Conservation (phyloP, 2,797 vertebrate genomes). For the Spatula clypeata region DNA sequence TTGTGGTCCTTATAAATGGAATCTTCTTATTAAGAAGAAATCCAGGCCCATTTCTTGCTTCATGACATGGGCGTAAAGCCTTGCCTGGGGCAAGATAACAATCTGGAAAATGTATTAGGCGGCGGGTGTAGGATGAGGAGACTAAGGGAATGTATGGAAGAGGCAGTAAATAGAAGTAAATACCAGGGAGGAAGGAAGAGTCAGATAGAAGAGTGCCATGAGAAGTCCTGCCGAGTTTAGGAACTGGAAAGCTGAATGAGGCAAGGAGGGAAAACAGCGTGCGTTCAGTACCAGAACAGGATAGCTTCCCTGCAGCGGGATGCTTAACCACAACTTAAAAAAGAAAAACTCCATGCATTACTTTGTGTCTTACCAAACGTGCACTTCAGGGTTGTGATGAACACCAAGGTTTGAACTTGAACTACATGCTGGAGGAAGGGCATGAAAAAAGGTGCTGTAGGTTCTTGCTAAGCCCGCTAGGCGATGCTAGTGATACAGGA, state of each 20-base stretch:
- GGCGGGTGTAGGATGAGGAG: neutral
- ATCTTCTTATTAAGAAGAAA: conserved; percentile 10
- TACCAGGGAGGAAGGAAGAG: neutral
- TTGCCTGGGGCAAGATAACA: conserved; percentile 3
- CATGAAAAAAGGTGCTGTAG: neutral
- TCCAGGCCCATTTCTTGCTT: conserved; percentile 30
- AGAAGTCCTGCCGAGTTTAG: neutral
- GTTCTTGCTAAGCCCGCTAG: neutral
- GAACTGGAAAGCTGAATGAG: neutral
- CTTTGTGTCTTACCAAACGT: neutral
- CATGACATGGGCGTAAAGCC: neutral
- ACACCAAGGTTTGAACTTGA: neutral
- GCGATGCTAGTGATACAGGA: neutral
- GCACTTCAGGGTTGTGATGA: neutral
- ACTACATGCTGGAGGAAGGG: neutral
- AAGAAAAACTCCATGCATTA: neutral
- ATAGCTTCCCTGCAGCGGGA: neutral
- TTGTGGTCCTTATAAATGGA: conserved; percentile 44
- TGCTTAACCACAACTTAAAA: neutral
- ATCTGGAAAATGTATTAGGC: neutral
- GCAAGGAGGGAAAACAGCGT: neutral
- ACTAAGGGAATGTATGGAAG: neutral
- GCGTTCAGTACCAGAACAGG: neutral
- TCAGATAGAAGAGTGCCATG: neutral
- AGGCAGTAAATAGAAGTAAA: neutral